A percentile compares a stretch with the other conserved stretches of the same genome.
Evolutionary conservation across 92 coral and sea anemone species (phyloP).

Genomic region (Siderastrea radians): DNA sequence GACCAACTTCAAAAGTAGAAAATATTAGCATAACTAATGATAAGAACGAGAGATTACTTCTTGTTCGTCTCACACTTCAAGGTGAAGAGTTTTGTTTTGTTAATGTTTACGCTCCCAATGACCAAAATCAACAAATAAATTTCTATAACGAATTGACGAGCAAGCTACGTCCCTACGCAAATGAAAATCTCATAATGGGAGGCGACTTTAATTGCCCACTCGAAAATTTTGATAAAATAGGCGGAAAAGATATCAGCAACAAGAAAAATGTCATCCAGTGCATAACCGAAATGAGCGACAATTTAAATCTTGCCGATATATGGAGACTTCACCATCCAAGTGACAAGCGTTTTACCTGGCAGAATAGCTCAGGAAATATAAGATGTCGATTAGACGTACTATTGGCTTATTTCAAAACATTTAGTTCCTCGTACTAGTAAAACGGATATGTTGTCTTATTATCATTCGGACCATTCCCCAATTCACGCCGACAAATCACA

Average conservation of each 20-base stretch:
- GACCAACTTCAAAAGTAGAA: too few relatives aligned
- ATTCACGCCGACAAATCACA: constrained; percentile 10
- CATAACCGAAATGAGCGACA: constrained; percentile 22
- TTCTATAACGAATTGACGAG: background rate
- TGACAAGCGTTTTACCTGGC: constrained; percentile 31
- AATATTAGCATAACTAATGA: too few relatives aligned
- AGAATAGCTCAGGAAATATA: constrained; percentile 34
- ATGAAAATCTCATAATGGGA: constrained; percentile 38
- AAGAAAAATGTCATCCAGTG: background rate
- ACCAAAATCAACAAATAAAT: too few relatives aligned
- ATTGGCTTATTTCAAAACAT: constrained; percentile 39
- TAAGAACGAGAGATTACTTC: too few relatives aligned
- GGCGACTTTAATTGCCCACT: constrained; percentile 51
- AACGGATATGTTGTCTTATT: constrained; percentile 33
- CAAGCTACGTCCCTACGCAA: constrained; percentile 23
- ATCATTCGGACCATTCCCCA: constrained; percentile 37
- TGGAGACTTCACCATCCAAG: constrained; percentile 51
- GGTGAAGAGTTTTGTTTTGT: too few relatives aligned
- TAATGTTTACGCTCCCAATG: too few relatives aligned
- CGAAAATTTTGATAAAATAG: constrained; percentile 35
- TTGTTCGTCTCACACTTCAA: too few relatives aligned
- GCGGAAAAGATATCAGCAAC: constrained; percentile 24
- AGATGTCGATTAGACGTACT: constrained; percentile 52
- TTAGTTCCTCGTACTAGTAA: constrained; percentile 17
- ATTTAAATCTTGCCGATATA: constrained; percentile 22